Evolutionary conservation across 2,797 vertebrate genomes (phyloP).

Genomic region (Gallirallus australis): DNA sequence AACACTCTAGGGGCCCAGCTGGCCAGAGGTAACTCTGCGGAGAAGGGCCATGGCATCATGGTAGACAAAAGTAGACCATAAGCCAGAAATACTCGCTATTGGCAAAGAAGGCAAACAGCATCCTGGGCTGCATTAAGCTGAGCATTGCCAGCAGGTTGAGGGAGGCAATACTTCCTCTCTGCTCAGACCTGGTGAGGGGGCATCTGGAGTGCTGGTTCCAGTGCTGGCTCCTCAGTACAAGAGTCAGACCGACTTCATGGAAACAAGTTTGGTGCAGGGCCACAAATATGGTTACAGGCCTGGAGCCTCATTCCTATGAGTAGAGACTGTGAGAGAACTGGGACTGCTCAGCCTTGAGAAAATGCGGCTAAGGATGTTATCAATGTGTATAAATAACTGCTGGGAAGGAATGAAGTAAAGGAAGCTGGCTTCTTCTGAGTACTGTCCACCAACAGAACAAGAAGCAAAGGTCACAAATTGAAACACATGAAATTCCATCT

Average conservation of each 20-base stretch:
- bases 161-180: not conserved
- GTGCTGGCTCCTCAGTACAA: too few species aligned
- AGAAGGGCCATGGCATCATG: not conserved
- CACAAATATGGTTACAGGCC: too few species aligned
- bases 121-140: not conserved
- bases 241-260: too few species aligned
- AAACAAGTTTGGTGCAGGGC: too few species aligned
- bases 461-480: not conserved
- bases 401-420: not conserved
- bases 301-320: too few species aligned
- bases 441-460: not conserved
- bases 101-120: not conserved
- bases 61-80: not conserved
- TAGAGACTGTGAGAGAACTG: too few species aligned
- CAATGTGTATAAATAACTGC: too few species aligned
- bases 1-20: not conserved
- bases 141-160: not conserved
- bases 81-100: not conserved
- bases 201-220: too few species aligned
- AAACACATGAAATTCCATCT: not conserved
- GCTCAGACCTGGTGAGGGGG: not conserved
- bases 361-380: too few species aligned
- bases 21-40: not conserved
- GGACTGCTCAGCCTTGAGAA: too few species aligned
- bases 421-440: not conserved